Base-by-base conservation (phyloP, 2,797 vertebrate species). In the Babyrousa celebensis region DNA sequence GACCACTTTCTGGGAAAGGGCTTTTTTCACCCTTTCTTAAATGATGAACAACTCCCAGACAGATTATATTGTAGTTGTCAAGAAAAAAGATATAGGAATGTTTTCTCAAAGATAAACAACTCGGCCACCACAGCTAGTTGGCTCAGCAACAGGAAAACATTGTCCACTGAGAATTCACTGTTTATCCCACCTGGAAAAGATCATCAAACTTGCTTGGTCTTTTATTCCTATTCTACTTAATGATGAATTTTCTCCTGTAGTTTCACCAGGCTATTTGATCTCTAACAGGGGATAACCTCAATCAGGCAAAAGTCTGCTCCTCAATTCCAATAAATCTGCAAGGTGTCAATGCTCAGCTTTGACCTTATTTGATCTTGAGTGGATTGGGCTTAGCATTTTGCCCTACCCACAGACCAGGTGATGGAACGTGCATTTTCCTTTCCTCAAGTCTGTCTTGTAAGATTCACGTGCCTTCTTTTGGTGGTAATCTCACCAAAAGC, bases 41-140 rank as follows among this genome's bases (percentile, higher is more conserved):
- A 97, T 97, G 98, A 98, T 98, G 92, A 98, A 98, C 97, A 98
- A 78, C 98, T 84, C 96, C 92, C 92, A 97, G 97, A 95, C 96
- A 98, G 97, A 98, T 97, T 97, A 97, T 98, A 97, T 95, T 97
- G 97, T 97, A 97, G 85, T 93, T 98, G 97, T 98, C 98, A 98
- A 97, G 97, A 86, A 86, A 96, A 97, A 96, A 97, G 98, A 97
- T 97, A 96, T 94, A 97, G 95, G 95, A 92, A 74, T 96, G 78
- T 98, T 98, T 98, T 97, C 96, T 97, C 94, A 97, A 97, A 97
- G 98, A 98, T 91, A 97, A 98, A 98, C 94, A 97, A 88, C 77
- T 89, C 75, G 72, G 82, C 87, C 90, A 91, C 87, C 82, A 71
- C 52, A 40, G 90, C 90, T 86, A 89, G 60, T 72, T 78, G 83